Percentiles rank a stretch among this genome's conserved stretches.
Conservation (phyloP, 1,140 invertebrate species). For the Papilio xuthus region DNA sequence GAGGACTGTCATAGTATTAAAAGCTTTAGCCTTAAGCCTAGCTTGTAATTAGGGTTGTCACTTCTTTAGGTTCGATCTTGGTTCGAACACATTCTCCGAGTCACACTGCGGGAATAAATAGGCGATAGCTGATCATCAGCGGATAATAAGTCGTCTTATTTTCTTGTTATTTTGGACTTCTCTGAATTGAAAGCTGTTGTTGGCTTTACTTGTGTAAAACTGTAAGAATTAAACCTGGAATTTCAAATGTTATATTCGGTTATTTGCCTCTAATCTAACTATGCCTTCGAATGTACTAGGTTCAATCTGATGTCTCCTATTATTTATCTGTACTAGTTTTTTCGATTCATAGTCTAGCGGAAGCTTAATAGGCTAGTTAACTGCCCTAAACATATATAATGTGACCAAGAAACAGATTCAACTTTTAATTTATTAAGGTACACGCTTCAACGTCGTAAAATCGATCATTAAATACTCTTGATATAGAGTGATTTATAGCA, state of each 20-base stretch:
- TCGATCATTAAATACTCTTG: background rate
- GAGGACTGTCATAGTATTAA: background rate
- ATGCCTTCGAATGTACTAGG: too few relatives aligned
- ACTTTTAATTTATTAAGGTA: background rate
- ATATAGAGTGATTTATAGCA: background rate
- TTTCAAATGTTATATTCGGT: too few relatives aligned
- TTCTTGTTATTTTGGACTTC: background rate
- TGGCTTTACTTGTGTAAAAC: too few relatives aligned
- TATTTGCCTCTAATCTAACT: background rate
- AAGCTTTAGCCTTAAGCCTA: background rate
- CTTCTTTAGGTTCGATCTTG: background rate
- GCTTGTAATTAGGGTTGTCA: background rate
- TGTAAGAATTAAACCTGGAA: background rate
- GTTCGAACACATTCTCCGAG: background rate
- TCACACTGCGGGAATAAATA: too few relatives aligned
- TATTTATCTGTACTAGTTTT: background rate
- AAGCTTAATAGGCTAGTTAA: slow-evolving; percentile 3
- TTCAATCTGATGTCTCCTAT: background rate
- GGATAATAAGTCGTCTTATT: background rate
- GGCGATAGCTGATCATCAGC: background rate
- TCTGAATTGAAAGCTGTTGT: background rate
- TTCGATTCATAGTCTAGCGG: background rate
- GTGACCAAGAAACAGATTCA: background rate
- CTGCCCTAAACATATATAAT: background rate
- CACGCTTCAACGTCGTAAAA: background rate